Percentiles rank a stretch among this genome's conserved stretches.
Evolutionary conservation across 1,140 invertebrate genomes (phyloP).

Genomic region (Eufriesea mexicana): DNA sequence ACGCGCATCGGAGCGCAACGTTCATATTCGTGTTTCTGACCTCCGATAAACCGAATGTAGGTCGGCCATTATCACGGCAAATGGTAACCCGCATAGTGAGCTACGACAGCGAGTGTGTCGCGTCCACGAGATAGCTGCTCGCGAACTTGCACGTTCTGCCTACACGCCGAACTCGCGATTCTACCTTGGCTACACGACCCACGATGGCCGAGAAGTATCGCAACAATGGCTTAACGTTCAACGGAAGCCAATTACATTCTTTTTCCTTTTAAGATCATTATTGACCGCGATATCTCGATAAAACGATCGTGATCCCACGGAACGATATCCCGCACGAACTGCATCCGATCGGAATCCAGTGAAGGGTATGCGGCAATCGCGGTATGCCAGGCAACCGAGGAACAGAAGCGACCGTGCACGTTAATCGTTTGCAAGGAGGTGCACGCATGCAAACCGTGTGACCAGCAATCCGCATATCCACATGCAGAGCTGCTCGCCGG

Average conservation of each 20-base stretch:
- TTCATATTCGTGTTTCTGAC: conserved; percentile 37
- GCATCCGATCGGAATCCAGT: conserved; percentile 58
- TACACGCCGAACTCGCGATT: background rate
- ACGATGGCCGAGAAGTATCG: background rate
- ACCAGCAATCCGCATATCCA: conserved; percentile 9
- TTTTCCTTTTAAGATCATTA: conserved; percentile 43
- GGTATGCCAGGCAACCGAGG: conserved; percentile 3
- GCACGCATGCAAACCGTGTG: conserved; percentile 37
- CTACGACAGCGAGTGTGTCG: no score
- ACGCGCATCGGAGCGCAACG: background rate
- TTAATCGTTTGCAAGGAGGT: conserved; percentile 41
- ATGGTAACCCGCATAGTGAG: background rate
- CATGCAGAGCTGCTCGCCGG: background rate
- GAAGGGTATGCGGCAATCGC: conserved; percentile 44
- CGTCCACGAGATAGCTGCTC: no score
- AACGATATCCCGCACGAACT: conserved; percentile 47
- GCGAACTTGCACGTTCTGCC: no score
- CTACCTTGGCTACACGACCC: background rate
- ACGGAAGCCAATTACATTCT: conserved; percentile 48
- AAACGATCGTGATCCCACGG: conserved; percentile 43
- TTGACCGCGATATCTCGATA: conserved; percentile 42
- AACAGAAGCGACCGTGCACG: conserved; percentile 53
- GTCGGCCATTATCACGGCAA: conserved; percentile 15
- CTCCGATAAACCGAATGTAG: conserved; percentile 28
- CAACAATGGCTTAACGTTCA: conserved; percentile 6